Evolutionary conservation across 2,888 invertebrate species (phyloP).

Genomic region (Dimorphilus gyrociliatus): DNA sequence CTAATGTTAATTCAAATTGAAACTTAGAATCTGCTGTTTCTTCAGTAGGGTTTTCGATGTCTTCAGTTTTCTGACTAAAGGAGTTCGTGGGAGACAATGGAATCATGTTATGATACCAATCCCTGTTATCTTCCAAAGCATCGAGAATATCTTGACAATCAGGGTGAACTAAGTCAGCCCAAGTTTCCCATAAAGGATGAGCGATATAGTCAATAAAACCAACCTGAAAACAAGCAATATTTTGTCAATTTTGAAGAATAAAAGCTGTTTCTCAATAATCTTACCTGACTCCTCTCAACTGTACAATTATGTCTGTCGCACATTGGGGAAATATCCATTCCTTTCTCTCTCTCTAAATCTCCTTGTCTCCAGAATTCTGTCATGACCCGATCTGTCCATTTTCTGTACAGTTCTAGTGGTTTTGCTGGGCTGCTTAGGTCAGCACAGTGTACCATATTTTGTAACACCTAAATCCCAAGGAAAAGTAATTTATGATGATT

Average conservation of each 20-base stretch:
- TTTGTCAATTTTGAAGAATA: not conserved
- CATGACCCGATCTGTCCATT: constrained; percentile 88
- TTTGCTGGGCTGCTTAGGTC: constrained; percentile 84
- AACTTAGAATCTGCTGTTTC: too few relatives aligned
- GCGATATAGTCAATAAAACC: constrained; percentile 99
- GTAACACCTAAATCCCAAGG: constrained; percentile 55
- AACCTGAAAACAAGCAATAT: constrained; percentile 45
- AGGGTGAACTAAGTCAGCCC: constrained; percentile 97
- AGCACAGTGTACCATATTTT: constrained; percentile 97
- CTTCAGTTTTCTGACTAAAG: too few relatives aligned
- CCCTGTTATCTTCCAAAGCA: constrained; percentile 91
- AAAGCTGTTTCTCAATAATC: constrained; percentile 3
- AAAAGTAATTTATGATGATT: constrained; percentile 1
- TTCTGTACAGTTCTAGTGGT: constrained; percentile 77
- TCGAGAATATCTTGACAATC: constrained; percentile 96
- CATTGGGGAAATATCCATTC: constrained; percentile 97
- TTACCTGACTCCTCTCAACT: constrained; percentile 85
- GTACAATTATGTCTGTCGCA: constrained; percentile 92
- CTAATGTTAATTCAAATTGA: too few relatives aligned
- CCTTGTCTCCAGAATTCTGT: constrained; percentile 98
- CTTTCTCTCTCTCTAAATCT: constrained; percentile 80
- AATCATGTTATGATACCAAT: constrained; percentile 82
- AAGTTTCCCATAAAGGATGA: constrained; percentile 98
- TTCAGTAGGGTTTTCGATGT: too few relatives aligned
- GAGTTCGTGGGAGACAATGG: constrained; percentile 83